Conservation (phyloP, 2,113 vertebrate genomes). For the Plectropomus leopardus region DNA sequence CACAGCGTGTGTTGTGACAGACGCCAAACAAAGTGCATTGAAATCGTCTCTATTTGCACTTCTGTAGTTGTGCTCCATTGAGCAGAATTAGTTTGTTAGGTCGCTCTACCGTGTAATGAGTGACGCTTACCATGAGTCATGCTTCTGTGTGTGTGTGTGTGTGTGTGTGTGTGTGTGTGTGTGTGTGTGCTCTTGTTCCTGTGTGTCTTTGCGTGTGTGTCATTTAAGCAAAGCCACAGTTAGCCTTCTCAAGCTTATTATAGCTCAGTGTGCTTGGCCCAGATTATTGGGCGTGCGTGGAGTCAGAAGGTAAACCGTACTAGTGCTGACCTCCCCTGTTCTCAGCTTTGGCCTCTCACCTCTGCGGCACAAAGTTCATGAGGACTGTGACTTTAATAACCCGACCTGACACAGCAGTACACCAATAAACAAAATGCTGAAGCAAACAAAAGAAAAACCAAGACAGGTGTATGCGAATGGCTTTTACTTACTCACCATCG, state of each 20-base stretch:
- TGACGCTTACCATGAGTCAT: constrained; percentile 67
- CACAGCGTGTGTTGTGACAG: constrained; percentile 39
- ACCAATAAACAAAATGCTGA: background rate
- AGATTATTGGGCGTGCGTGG: constrained; percentile 72
- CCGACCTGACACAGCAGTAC: constrained; percentile 12
- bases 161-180: constrained; percentile 64
- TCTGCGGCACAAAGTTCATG: constrained; percentile 32
- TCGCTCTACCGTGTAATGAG: constrained; percentile 62
- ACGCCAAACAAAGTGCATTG: constrained; percentile 35
- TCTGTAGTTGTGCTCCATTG: constrained; percentile 63
- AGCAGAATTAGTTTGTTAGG: constrained; percentile 61
- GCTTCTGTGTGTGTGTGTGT: constrained; percentile 48
- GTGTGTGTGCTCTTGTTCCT: constrained; percentile 54
- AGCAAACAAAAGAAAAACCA: background rate
- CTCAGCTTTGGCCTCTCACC: constrained; percentile 52
- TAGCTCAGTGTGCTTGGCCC: constrained; percentile 68
- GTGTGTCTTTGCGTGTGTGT: constrained; percentile 66
- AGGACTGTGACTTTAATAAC: constrained; percentile 21
- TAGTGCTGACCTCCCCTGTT: constrained; percentile 39
- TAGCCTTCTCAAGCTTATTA: constrained; percentile 74
- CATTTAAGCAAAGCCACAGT: constrained; percentile 69
- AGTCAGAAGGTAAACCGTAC: constrained; percentile 63
- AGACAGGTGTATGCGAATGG: constrained; percentile 10
- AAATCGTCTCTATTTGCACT: constrained; percentile 53
- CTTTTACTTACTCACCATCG: constrained; percentile 49